Conservation (phyloP, 1,140 invertebrate species). For the Reticulitermes speratus region DNA sequence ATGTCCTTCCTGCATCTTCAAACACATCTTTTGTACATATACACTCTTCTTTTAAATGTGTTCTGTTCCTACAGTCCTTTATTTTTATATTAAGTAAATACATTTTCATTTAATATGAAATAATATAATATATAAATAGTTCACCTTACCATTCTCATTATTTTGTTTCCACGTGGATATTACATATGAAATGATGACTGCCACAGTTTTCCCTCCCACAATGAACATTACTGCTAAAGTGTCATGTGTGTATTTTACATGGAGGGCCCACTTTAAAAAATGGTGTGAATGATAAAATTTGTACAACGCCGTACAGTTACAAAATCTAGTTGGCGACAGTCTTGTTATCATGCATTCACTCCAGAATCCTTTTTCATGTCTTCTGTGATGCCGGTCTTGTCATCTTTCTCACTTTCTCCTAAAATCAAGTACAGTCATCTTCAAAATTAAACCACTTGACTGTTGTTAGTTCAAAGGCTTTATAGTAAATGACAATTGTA, state of each 20-base stretch:
- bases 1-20: not conserved
- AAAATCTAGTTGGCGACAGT: not conserved
- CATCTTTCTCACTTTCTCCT: conserved; percentile 64
- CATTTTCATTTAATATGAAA: not conserved
- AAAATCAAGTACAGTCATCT: conserved; percentile 38
- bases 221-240: not conserved
- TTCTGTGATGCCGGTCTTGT: conserved; percentile 46
- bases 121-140: not conserved
- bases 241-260: not conserved
- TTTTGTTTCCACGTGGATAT: not conserved
- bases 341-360: conserved; percentile 34
- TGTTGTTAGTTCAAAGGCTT: conserved; percentile 23
- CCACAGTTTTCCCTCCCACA: not conserved
- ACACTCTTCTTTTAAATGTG: not conserved
- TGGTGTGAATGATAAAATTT: conserved; percentile 24
- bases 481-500: not conserved
- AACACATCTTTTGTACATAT: not conserved
- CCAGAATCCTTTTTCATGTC: conserved; percentile 44
- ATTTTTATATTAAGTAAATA: not conserved
- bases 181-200: not conserved
- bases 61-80: not conserved
- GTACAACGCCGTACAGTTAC: not conserved
- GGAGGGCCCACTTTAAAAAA: not conserved
- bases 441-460: not conserved
- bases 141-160: not conserved